A percentile compares a stretch with the other conserved stretches of the same genome.
These are phyloP conservation scores for Athrips mouffetella DNA, from an alignment of 2,888 invertebrate species.

Conservation along the genomic window DNA sequence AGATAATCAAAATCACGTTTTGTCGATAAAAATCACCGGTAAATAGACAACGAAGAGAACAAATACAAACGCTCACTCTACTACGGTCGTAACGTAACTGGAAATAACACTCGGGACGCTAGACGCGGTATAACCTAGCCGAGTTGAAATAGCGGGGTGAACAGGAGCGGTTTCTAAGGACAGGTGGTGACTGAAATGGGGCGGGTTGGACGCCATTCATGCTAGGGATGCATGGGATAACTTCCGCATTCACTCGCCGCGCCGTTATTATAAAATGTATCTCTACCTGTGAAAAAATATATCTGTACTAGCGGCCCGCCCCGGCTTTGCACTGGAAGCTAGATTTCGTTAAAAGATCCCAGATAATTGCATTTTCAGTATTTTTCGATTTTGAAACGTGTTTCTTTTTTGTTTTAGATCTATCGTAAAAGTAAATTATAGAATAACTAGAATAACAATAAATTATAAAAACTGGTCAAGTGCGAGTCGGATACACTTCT, in stretches of 20 bases:
- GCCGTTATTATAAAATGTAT: conserved; percentile 23
- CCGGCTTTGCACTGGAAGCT: neutral
- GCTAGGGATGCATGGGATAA: conserved; percentile 37
- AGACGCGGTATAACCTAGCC: conserved; percentile 58
- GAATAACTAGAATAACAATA: too few relatives aligned
- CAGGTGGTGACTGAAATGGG: conserved; percentile 47
- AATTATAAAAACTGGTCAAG: too few relatives aligned
- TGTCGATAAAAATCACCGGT: conserved; percentile 18
- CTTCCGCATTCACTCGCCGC: conserved; percentile 65
- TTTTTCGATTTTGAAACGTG: too few relatives aligned
- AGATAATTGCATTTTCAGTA: too few relatives aligned
- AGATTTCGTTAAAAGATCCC: too few relatives aligned
- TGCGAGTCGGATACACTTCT: too few relatives aligned
- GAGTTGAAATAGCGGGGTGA: conserved; percentile 61
- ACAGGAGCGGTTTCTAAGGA: conserved; percentile 38
- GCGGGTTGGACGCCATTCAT: conserved; percentile 64
- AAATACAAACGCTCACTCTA: conserved; percentile 34
- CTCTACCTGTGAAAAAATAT: conserved; percentile 10
- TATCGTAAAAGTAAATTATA: too few relatives aligned
- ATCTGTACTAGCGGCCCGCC: conserved; percentile 3
- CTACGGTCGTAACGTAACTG: conserved; percentile 65
- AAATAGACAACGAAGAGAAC: neutral
- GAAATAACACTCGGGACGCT: conserved; percentile 13
- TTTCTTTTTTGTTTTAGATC: too few relatives aligned
- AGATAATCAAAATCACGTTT: conserved; percentile 4